Evolutionary conservation across 2,888 invertebrate genomes (phyloP).

Genomic region (Dasypogon diadema): DNA sequence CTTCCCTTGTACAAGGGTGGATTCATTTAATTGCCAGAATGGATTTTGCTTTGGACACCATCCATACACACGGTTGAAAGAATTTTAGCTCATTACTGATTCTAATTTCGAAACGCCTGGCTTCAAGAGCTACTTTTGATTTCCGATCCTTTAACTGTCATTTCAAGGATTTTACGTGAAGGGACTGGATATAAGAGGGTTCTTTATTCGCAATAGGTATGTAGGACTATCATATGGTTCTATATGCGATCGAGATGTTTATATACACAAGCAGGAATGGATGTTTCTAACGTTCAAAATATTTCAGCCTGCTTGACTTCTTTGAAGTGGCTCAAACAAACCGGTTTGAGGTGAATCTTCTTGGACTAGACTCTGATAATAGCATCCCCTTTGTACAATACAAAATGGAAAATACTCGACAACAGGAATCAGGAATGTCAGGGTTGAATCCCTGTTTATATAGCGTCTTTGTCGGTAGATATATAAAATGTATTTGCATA

Average conservation of each 20-base stretch:
- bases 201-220: not conserved
- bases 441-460: not conserved
- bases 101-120: constrained; percentile 33
- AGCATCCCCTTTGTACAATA: constrained; percentile 8
- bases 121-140: constrained; percentile 51
- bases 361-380: not conserved
- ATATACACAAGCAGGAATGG: constrained; percentile 8
- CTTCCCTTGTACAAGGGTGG: not conserved
- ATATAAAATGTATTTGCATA: not conserved
- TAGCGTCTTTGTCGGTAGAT: not conserved
- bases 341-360: constrained; percentile 10
- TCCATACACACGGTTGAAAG: constrained; percentile 1
- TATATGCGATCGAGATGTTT: not conserved
- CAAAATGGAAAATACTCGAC: constrained; percentile 39
- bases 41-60: constrained; percentile 38
- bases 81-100: constrained; percentile 12
- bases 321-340: constrained; percentile 35
- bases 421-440: constrained; percentile 3
- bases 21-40: constrained; percentile 42
- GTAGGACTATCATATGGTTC: too few species aligned
- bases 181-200: constrained; percentile 16
- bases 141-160: constrained; percentile 54
- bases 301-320: constrained; percentile 30
- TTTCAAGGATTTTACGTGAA: constrained; percentile 33
- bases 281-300: constrained; percentile 13